Base-by-base conservation (phyloP, 2,797 vertebrate genomes). In the Oophaga sylvatica region DNA sequence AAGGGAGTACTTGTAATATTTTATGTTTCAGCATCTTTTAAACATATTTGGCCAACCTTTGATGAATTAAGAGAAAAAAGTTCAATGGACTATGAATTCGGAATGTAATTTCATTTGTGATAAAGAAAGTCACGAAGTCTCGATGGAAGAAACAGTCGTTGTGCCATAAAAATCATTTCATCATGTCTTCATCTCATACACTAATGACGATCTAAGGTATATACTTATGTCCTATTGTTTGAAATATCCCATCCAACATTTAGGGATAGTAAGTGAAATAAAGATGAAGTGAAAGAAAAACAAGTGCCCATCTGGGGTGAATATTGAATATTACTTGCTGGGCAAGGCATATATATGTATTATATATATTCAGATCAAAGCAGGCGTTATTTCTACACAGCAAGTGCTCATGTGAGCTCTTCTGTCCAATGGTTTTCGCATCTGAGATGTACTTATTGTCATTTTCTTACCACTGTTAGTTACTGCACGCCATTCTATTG, bases 11-110 rank as follows among this genome's bases (percentile, higher is more conserved):
- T 86, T 86, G 80, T 70, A 78, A 86, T 86, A 89, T 82, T 82
- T 89, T 86, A 89, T 86, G 84, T 86, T 89, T 83, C 41, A 89
- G 84, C 68, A 86, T 86, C 83, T 77, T 88, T 89, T 70, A 86
- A 65, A 85, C 84, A 86, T 86, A 70, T 89, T 87, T 90, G 7
- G 3, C 84, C 86, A 91, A 87, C 90, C 29, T 83, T 53, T 0
- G 0, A 0, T 20, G 83, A 88, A 81, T 90, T 90, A 73, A 90
- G 90, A 90, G 89, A 83, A 90, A 91, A 73, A 90, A 90, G 59
- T 41, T 80, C 79, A 80, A 45, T 80, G 79, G 57, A 80, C 79
- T 80, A 62, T 75, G 87, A 90, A 81, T 48, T 29, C 41, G 53
- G 57, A 63, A 84, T 63, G 57, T 77, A 84, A 65, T 62, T 62